phyloP scores from a whole-genome alignment of 2,113 vertebrate species.

The Spermophilus dauricus region DNA sequence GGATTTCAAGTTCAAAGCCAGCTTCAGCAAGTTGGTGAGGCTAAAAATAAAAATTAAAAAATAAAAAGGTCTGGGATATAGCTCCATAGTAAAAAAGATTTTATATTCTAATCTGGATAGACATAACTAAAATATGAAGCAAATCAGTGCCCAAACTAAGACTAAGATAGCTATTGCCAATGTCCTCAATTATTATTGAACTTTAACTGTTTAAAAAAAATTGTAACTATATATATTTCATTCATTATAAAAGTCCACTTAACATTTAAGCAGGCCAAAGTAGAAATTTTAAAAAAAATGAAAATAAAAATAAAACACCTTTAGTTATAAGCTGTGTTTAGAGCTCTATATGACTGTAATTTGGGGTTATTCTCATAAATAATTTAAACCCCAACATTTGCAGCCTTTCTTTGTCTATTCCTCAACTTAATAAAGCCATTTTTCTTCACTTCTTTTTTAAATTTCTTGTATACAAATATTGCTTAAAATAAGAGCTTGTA shows the following conservation, averaged over 20 bases:
- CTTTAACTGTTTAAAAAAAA: not conserved
- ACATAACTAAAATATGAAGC: slow-evolving; percentile 42
- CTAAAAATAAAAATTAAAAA: too few species aligned
- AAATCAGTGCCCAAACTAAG: not conserved
- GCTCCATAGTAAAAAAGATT: too few species aligned
- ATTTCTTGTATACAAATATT: not conserved
- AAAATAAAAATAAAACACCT: not conserved
- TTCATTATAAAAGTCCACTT: not conserved
- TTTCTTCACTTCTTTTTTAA: slow-evolving; percentile 5
- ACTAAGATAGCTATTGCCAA: not conserved
- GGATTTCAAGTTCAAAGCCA: too few species aligned
- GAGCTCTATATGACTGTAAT: not conserved
- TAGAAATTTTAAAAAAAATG: not conserved
- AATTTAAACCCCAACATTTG: slow-evolving; percentile 35
- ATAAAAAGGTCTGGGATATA: too few species aligned
- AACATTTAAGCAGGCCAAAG: not conserved
- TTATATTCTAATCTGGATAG: not conserved
- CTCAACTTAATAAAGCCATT: slow-evolving; percentile 12
- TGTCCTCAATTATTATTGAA: not conserved
- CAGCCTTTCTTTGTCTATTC: not conserved
- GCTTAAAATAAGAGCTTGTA: not conserved
- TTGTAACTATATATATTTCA: not conserved
- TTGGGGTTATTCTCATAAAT: slow-evolving; percentile 44
- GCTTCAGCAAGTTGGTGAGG: too few species aligned
- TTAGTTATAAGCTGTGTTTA: not conserved